phyloP scores from a whole-genome alignment of 2,888 invertebrate genomes.

The Caenorhabditis wallacei region DNA sequence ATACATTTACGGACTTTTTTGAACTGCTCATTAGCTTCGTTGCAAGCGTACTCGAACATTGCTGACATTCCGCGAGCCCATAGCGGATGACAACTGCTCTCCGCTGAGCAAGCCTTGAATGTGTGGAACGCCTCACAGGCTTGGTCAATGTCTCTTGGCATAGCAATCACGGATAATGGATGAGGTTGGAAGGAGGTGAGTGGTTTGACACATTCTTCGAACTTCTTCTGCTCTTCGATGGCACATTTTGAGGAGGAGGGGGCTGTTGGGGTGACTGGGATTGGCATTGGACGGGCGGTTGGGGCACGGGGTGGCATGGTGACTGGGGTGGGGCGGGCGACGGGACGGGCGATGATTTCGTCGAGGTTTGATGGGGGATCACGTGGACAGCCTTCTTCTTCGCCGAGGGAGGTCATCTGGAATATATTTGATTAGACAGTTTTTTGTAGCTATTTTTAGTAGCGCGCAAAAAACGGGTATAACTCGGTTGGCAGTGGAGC shows the following conservation, averaged over 20 bases:
- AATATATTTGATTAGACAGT: constrained; percentile 10
- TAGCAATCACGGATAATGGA: constrained; percentile 81
- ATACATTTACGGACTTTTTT: constrained; percentile 72
- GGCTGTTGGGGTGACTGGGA: constrained; percentile 61
- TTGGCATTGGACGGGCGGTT: constrained; percentile 65
- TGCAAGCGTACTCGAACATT: constrained; percentile 82
- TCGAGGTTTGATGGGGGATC: constrained; percentile 77
- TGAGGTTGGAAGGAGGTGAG: constrained; percentile 81
- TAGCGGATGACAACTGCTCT: constrained; percentile 76
- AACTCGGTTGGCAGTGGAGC: too few relatives aligned
- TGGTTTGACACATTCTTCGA: constrained; percentile 80
- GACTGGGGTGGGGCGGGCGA: constrained; percentile 71
- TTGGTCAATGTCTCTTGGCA: constrained; percentile 79
- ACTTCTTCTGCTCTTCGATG: constrained; percentile 76
- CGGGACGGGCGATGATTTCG: constrained; percentile 77
- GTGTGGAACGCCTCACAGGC: constrained; percentile 78
- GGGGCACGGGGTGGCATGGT: constrained; percentile 64
- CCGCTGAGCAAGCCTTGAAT: constrained; percentile 75
- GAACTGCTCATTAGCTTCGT: constrained; percentile 76
- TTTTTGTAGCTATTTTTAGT: not conserved
- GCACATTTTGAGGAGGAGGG: constrained; percentile 68
- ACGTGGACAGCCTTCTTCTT: constrained; percentile 80
- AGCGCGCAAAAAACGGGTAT: too few relatives aligned
- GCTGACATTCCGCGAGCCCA: constrained; percentile 82
- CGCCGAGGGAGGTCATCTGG: constrained; percentile 78